These are phyloP conservation scores for Lepidurus packardi DNA, from an alignment of 1,140 invertebrate genomes.

Conservation along the genomic window DNA sequence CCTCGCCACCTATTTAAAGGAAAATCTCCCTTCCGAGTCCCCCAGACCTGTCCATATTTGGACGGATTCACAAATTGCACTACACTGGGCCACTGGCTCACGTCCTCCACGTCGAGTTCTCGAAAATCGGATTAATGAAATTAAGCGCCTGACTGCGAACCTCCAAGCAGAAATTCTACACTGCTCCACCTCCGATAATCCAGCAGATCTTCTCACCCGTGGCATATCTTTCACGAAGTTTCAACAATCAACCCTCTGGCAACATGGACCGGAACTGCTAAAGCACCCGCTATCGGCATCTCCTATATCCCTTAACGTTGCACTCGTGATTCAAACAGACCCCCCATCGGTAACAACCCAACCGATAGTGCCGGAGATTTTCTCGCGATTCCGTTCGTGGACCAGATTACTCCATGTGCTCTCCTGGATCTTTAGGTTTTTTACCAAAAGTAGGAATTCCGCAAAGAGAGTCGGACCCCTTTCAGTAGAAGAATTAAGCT, in stretches of 20 bases:
- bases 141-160: too few relatives aligned
- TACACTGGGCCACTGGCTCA: constrained; percentile 33
- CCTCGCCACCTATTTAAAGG: constrained; percentile 31
- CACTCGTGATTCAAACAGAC: neutral
- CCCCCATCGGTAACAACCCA: neutral
- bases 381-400: neutral
- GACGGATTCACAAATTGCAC: constrained; percentile 33
- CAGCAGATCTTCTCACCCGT: too few relatives aligned
- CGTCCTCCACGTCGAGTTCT: neutral
- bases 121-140: too few relatives aligned
- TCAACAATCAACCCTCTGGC: too few relatives aligned
- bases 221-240: too few relatives aligned
- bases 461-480: too few relatives aligned
- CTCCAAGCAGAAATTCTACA: too few relatives aligned
- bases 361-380: neutral
- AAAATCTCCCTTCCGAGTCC: constrained; percentile 2
- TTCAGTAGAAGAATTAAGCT: too few relatives aligned
- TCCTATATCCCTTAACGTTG: neutral
- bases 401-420: neutral
- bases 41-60: constrained; percentile 23
- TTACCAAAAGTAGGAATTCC: neutral
- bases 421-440: neutral
- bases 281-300: too few relatives aligned
- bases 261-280: too few relatives aligned
- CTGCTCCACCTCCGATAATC: too few relatives aligned